Base-by-base conservation (phyloP, 2,888 invertebrate species). In the Cephalotes varians region DNA sequence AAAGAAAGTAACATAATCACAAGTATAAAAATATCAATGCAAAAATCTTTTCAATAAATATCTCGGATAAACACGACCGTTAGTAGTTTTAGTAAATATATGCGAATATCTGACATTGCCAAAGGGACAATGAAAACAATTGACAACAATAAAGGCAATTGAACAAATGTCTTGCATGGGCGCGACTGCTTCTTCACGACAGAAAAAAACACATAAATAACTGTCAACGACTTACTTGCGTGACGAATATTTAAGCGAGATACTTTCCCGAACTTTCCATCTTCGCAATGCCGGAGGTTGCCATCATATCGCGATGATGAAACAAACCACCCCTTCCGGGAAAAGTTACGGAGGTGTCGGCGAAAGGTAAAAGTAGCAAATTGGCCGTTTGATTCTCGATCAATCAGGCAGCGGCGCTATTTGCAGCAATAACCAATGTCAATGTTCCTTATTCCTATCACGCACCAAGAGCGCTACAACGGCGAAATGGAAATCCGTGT, bases 381-480 rank as follows among this genome's bases (percentile, higher is more conserved):
- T 84, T 84, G 81, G 69, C 47, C 85, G 81, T 88, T 88, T 88
- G 85, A 85, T 86, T 82, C 82, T 58, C 81, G 89, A 87, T 89
- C 88, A 72, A 89, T 88, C 88, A 88, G 47, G 10, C 71, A 31
- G 44, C 56, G n/a, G 25, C 60, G 49, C 74, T 69, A 49, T 64
- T 73, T 56, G 82, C 47, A 73, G 60, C 83, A 67, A 82, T 85
- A 88, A 86, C 69, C 67, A 60, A 64, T 71, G 82, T 81, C 60
- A 51, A 40, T 67, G 40, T 60, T 83, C 76, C 81, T 73, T 60
- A 80, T 82, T 81, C 76, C 56, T 60, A 64, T 76, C 85, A 82
- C 77, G 85, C 81, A 60, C 64, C 58, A 28, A 18, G 82, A 69
- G 31, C 65, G 79, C 82, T 62, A 73, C 67, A 77, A 60, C 51